Base-by-base conservation (phyloP, 2,797 vertebrate genomes). In the Momotus momota region DNA sequence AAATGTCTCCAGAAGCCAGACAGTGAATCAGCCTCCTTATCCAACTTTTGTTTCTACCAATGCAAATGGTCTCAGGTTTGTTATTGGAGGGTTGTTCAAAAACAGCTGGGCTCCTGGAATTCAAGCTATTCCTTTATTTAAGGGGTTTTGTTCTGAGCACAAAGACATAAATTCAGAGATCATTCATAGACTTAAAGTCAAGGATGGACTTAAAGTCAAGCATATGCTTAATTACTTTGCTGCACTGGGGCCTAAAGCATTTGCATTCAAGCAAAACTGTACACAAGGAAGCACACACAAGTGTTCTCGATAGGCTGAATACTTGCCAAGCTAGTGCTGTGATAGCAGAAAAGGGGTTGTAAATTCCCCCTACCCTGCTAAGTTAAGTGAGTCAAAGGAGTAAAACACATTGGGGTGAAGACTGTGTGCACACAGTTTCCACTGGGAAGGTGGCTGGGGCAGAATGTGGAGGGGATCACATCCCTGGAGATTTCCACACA, bases 91-190 rank as follows among this genome's bases (percentile, higher is more conserved):
- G 67, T 78, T 93, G 71, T 45, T 94, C 78, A 85, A 83, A 93
- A 96, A 94, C 97, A 93, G 97, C 93, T 95, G 88, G 94, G 65
- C 83, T 97, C 82, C 97, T 97, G 96, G 97, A 97, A 97, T 89
- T 79, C 94, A 67, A 83, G 86, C 88, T 96, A 96, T 95, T 67
- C 74, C 94, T 90, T 93, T 93, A 87, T 94, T 93, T 96, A 93
- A 96, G 61, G 61, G 52, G 57, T 88, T 96, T 97, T 96, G 81
- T 95, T 92, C 88, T 73, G 81, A 87, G 57, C 46, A 96, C 93
- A 96, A 95, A 95, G 70, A 78, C 3, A 0, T 12, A 78, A 86
- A 92, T 89, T 96, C 91, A 92, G 88, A 90, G 71, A 95, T 92
- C 86, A 85, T 88, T 95, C 88, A 58, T 58, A 71, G 86, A 65